Evolutionary conservation across 2,797 vertebrate genomes (phyloP).

Genomic region (Leptoclinus maculatus): DNA sequence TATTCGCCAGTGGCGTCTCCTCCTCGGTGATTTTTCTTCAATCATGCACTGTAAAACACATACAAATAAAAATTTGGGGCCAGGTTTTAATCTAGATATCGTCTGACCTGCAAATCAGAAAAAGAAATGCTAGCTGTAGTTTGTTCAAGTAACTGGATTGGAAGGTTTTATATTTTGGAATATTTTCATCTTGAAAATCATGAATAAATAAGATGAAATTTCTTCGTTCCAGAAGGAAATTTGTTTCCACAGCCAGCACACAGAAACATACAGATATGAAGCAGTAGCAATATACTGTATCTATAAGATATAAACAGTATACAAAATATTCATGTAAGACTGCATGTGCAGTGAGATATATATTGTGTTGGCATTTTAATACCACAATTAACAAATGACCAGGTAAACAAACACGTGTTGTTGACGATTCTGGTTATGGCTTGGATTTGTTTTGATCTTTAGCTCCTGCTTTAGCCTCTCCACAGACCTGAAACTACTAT

Average conservation of each 20-base stretch:
- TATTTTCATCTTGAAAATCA: neutral
- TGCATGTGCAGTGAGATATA: neutral
- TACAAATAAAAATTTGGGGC: neutral
- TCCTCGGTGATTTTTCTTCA: neutral
- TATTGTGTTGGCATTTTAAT: neutral
- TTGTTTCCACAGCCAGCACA: no score
- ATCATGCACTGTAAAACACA: neutral
- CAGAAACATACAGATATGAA: neutral
- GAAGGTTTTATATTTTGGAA: conserved; percentile 13
- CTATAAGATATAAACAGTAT: neutral
- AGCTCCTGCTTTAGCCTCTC: neutral
- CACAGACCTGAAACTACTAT: neutral
- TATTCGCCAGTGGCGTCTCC: neutral
- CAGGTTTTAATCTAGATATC: neutral
- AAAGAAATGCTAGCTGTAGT: neutral
- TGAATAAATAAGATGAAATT: no score
- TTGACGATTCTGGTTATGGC: neutral
- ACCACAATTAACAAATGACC: neutral
- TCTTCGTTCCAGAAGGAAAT: neutral
- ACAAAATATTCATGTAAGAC: no score
- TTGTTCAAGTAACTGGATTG: neutral
- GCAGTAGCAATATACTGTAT: neutral
- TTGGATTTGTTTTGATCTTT: neutral
- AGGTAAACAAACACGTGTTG: neutral
- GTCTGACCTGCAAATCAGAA: conserved; percentile 12